A percentile compares a stretch with the other conserved stretches of the same genome.
phyloP scores from a whole-genome alignment of 2,888 invertebrate genomes.

The Rhagonycha lutea region DNA sequence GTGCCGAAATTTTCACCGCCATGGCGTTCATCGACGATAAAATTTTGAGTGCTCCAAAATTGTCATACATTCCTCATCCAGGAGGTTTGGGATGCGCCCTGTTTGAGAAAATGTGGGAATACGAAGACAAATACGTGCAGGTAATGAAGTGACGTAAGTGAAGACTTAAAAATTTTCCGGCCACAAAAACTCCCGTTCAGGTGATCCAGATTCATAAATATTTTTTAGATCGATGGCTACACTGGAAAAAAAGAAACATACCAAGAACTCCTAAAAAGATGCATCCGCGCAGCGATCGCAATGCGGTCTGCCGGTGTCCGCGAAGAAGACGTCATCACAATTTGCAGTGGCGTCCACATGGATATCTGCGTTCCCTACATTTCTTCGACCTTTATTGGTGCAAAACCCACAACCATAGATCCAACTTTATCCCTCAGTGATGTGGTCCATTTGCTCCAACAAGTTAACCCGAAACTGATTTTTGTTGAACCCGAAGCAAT shows the following conservation, averaged over 20 bases:
- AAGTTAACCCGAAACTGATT: slow-evolving; percentile 37
- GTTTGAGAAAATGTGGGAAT: slow-evolving; percentile 36
- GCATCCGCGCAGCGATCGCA: slow-evolving; percentile 3
- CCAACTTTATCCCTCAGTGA: slow-evolving; percentile 5
- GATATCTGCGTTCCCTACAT: slow-evolving; percentile 10
- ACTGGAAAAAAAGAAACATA: slow-evolving; percentile 17
- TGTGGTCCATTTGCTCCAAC: background rate
- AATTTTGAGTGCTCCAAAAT: slow-evolving; percentile 5
- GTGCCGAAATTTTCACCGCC: background rate
- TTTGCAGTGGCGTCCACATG: slow-evolving; percentile 7
- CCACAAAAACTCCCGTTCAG: background rate
- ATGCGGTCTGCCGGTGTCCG: slow-evolving; percentile 2
- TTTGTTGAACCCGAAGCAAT: slow-evolving; percentile 36
- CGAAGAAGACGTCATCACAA: slow-evolving; percentile 5
- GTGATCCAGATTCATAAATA: background rate
- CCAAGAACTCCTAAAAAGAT: background rate
- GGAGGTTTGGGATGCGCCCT: slow-evolving; percentile 42
- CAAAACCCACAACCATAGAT: slow-evolving; percentile 1
- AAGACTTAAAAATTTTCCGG: background rate
- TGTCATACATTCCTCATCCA: slow-evolving; percentile 9
- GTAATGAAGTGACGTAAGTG: slow-evolving; percentile 27
- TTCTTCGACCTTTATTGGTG: slow-evolving; percentile 4
- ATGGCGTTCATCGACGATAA: background rate
- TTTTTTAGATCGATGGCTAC: slow-evolving; percentile 8
- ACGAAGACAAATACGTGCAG: slow-evolving; percentile 44